phyloP scores from a whole-genome alignment of 2,113 vertebrate species.

The Solenodon paradoxus region DNA sequence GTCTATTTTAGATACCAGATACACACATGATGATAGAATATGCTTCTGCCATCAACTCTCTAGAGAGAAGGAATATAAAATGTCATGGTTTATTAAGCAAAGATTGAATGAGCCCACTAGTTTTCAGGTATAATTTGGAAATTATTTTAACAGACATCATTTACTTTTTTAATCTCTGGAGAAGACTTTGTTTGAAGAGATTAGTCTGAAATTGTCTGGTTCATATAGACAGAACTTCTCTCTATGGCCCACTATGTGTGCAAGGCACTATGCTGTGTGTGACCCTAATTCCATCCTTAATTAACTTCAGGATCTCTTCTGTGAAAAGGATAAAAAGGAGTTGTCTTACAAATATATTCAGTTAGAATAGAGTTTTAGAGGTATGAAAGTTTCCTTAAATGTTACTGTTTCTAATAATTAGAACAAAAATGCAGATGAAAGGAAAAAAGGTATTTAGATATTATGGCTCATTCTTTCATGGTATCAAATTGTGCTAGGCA shows the following conservation, averaged over 20 bases:
- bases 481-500: not conserved
- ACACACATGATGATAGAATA: not conserved
- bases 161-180: not conserved
- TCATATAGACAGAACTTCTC: not conserved
- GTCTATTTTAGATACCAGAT: not conserved
- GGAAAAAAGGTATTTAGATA: not conserved
- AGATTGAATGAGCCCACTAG: not conserved
- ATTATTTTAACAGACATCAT: not conserved
- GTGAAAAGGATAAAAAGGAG: not conserved
- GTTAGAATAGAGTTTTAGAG: constrained; percentile 16
- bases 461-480: not conserved
- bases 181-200: not conserved
- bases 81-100: not conserved
- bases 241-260: not conserved
- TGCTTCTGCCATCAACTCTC: not conserved
- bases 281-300: not conserved
- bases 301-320: not conserved
- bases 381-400: not conserved
- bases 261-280: not conserved
- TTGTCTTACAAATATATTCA: not conserved
- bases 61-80: not conserved
- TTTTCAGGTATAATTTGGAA: constrained; percentile 11
- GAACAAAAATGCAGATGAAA: not conserved
- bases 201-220: not conserved
- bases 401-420: not conserved